phyloP scores from a whole-genome alignment of 2,113 vertebrate genomes.

The Hippolais icterina region DNA sequence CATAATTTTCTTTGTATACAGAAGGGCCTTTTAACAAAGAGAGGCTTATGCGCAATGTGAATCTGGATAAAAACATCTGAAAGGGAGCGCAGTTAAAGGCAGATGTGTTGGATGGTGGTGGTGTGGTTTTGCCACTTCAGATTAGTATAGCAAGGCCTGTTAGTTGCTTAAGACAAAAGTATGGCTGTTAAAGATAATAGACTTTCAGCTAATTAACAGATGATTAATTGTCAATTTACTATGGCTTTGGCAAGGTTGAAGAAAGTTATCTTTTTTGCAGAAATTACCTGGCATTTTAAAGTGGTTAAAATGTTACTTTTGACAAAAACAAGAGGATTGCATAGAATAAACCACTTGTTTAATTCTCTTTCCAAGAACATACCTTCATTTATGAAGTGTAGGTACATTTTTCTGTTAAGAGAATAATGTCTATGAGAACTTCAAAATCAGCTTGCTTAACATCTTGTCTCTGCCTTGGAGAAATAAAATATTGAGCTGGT shows the following conservation, averaged over 20 bases:
- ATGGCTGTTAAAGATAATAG: background rate
- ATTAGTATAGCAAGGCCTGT: background rate
- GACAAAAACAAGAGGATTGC: background rate
- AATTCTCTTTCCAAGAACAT: background rate
- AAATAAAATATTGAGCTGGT: background rate
- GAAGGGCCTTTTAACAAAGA: constrained; percentile 35
- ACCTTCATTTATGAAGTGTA: background rate
- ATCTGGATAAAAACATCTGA: constrained; percentile 1
- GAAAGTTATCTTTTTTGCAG: background rate
- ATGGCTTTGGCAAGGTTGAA: background rate
- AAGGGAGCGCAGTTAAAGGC: background rate
- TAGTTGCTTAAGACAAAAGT: background rate
- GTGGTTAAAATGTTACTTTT: background rate
- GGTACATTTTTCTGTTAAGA: background rate
- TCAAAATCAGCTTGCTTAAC: background rate
- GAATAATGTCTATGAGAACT: background rate
- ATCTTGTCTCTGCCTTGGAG: background rate
- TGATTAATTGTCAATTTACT: background rate
- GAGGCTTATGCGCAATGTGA: constrained; percentile 1
- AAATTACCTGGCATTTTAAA: background rate
- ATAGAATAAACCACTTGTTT: background rate
- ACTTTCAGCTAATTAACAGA: background rate
- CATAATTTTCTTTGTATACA: constrained; percentile 18
- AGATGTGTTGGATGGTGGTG: background rate
- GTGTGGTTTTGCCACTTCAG: background rate